Percentiles rank a stretch among this genome's conserved stretches.
phyloP scores from a whole-genome alignment of 2,797 vertebrate genomes.

The Pipistrellus pipistrellus region DNA sequence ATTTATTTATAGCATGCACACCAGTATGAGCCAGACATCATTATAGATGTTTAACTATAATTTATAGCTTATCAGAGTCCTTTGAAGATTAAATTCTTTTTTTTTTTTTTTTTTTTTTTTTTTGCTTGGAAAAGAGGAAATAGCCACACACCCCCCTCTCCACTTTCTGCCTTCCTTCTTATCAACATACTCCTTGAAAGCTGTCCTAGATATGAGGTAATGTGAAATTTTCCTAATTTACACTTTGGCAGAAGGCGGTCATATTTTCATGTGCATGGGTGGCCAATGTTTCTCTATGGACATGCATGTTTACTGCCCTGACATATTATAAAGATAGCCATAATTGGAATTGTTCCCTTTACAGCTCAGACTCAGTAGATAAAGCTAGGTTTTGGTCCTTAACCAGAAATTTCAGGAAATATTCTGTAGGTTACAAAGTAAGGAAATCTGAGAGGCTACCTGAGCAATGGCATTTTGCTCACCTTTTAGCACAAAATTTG shows the following conservation, averaged over 20 bases:
- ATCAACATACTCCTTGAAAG: background rate
- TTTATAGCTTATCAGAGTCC: background rate
- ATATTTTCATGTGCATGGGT: background rate
- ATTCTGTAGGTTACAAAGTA: background rate
- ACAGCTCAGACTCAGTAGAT: background rate
- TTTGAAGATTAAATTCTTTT: conserved; percentile 8
- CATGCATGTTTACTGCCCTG: background rate
- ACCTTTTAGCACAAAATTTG: conserved; percentile 16
- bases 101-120: too few species aligned
- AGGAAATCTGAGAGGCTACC: background rate
- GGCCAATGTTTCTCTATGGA: background rate
- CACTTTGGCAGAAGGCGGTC: background rate
- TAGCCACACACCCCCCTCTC: background rate
- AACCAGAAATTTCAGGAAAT: conserved; percentile 55
- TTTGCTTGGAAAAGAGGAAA: background rate
- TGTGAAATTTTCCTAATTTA: conserved; percentile 12
- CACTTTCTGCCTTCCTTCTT: background rate
- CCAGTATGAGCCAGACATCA: background rate
- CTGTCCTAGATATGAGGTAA: background rate
- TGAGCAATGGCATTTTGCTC: background rate
- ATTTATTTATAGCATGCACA: background rate
- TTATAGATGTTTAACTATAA: background rate
- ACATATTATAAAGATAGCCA: background rate
- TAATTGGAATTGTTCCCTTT: background rate
- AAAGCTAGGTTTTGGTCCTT: background rate